Conservation (phyloP, 2,888 invertebrate species). For the Lottia gigantea region DNA sequence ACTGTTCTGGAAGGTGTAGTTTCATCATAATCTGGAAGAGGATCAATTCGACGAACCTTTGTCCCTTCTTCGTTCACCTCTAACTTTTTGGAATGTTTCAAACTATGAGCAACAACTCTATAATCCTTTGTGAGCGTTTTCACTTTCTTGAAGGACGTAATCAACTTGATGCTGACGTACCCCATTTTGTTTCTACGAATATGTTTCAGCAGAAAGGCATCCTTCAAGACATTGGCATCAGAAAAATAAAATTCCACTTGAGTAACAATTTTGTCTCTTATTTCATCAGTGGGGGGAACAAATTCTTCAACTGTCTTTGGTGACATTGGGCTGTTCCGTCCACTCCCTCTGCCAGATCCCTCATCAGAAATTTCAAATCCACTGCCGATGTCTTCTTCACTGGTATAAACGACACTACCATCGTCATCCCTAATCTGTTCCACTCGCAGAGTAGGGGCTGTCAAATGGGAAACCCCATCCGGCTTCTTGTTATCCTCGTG, state of each 20-base stretch:
- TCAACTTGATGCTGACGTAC: slow-evolving; percentile 91
- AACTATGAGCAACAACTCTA: slow-evolving; percentile 88
- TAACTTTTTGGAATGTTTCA: slow-evolving; percentile 81
- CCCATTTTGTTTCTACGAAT: slow-evolving; percentile 95
- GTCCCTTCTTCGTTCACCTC: slow-evolving; percentile 92
- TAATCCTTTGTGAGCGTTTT: slow-evolving; percentile 94
- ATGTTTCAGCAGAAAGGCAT: slow-evolving; percentile 94
- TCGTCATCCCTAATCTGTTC: slow-evolving; percentile 56
- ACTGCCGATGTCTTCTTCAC: slow-evolving; percentile 51
- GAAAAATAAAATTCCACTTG: slow-evolving; percentile 94
- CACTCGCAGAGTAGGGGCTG: slow-evolving; percentile 54
- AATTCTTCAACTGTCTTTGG: slow-evolving; percentile 43
- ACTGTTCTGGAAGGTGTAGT: slow-evolving; percentile 92
- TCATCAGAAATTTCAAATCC: slow-evolving; percentile 33
- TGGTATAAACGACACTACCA: slow-evolving; percentile 47
- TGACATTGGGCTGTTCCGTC: slow-evolving; percentile 30
- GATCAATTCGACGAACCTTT: slow-evolving; percentile 85
- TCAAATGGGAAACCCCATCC: slow-evolving; percentile 33
- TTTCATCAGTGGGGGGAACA: slow-evolving; percentile 59
- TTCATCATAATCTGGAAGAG: slow-evolving; percentile 90
- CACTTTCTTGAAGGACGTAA: slow-evolving; percentile 94
- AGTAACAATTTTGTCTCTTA: slow-evolving; percentile 57
- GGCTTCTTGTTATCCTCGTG: slow-evolving; percentile 35
- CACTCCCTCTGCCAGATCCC: slow-evolving; percentile 41
- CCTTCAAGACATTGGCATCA: slow-evolving; percentile 93